Evolutionary conservation across 2,888 invertebrate species (phyloP), one percentile per base, ranked within the genome.

Genomic region (Nowickia ferox): DNA sequence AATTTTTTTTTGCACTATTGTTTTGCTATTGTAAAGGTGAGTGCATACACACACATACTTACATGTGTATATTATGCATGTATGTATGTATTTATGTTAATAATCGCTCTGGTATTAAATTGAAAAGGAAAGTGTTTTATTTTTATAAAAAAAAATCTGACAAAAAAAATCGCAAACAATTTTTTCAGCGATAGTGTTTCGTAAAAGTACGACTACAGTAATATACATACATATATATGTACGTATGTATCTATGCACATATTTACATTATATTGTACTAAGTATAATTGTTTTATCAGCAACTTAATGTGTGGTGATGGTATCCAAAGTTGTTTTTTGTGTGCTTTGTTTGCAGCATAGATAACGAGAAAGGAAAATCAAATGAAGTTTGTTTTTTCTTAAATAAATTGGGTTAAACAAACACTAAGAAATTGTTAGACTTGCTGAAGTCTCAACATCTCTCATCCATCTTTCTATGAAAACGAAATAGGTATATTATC

Each of bases 61-160:
- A 46, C 1, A 22, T 22, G 9, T 9, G 9, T 30, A 5, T 5
- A 57, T 30, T 22, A 55, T 9, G n/a, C 15, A 48, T n/a, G n/a
- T 15, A 13, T 38, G 6, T 22, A 55, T 55, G 15, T 15, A 22
- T 57, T 46, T 6, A 42, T 42, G 19, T 19, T 8, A 53, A 53
- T 57, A 77, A 38, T 66, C 53, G 66, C 55, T 19, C 46, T 77
- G 57, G 51, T 61, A 46, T 22, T 63, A 72, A 68, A 72, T 68
- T 71, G 77, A 84, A 84, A 81, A 48, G 59, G 84, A 84, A 81
- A 84, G 84, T 81, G 68, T 38, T 66, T 46, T 51, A 2, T 22
- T 59, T 61, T 46, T 19, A 30, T 77, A 77, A 81, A 74, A 84
- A 80, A 76, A 84, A 61, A 9, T 61, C 15, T 59, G 44, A 46